Evolutionary conservation across 1,140 invertebrate genomes (phyloP), one percentile per base, ranked within the genome.

Genomic region (Coptotermes formosanus): DNA sequence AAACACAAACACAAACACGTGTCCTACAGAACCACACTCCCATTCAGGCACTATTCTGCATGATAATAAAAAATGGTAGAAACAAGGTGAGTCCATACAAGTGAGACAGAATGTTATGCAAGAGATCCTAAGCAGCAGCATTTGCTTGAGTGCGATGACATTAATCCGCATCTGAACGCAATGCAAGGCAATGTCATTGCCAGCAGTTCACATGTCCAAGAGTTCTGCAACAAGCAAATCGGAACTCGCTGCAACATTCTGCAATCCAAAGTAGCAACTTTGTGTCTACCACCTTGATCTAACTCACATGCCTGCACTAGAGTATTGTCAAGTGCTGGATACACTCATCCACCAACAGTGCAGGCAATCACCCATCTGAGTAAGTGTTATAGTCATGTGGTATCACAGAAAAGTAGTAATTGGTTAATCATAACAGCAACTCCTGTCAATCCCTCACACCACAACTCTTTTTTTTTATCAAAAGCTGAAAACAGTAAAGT

Each of bases 401-500:
- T 86, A 86, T 86, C 85, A 86, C 85, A 86, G 85, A 86, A 86
- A 86, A 82, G 75, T 45, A 82, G 75, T 82, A 86, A 86, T 75
- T 81, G 55, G 30, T 75, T 86, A 86, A 86, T 38, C 82, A n/a
- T 48, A 52, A 81, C 55, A 59, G 64, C 85, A 86, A 86, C 85
- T 86, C 85, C 85, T 48, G 43, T 82, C 85, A 86, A 86, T 75
- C 85, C 55, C 82, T 86, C 81, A 38, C 44, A 44, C 59, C 85
- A 64, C 48, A 86, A 82, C 85, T 86, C 48, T 48, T 84, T 45
- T 84, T 52, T 84, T 84, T 59, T 84, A 55, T 84, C 59, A 86
- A 83, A 86, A 84, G 82, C 83, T 83, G 83, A 86, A 85, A 86
- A 87, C 87, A 87, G 86, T 86, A 21, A 87, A 87, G 83, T 52